Evolutionary conservation across 2,797 vertebrate genomes (phyloP), one percentile per base, ranked within the genome.

Genomic region (Melanotaenia parkinsoni): DNA sequence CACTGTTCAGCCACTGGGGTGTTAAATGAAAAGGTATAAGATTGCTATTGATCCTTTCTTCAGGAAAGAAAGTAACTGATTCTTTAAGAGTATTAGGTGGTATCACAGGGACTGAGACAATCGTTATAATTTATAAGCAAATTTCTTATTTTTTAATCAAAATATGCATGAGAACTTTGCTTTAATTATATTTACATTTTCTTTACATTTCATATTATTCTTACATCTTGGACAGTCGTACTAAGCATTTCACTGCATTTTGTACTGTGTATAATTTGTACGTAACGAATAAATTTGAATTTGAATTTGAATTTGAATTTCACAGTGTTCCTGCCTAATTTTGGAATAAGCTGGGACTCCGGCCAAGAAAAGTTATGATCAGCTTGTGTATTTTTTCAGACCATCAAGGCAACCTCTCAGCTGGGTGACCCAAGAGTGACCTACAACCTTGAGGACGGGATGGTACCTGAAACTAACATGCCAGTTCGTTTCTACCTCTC

Each of bases 391-490:
- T 54, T 22, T 22, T 0, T 79, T 67, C 80, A 98, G 97, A 96
- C 94, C 8, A 90, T 96, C 82, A 96, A 93, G 85, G 95, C 95
- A 4, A 96, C 92, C 3, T 97, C 96, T 72, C 93, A 91, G 47
- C 89, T 96, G 14, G 96, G 96, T 32, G 96, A 97, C 88, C 95
- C 96, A 0, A 91, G 95, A 69, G 95, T 97, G 81, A 97, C 95
- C 37, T 97, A 97, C 63, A 97, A 94, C 88, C 90, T 97, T 37
- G 96, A 97, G 80, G 96, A 97, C 14, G 96, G 96, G 16, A 93
- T 96, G 92, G 95, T 97, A 30, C 96, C 95, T 0, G 96, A 97
- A 89, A 96, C 95, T 84, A 97, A 97, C 91, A 96, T 96, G 95
- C 96, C 96, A 0, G 92, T 97, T 33, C 95, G 93, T 58, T 97